Evolutionary conservation across 2,797 vertebrate genomes (phyloP), one percentile per base, ranked within the genome.

Genomic region (Nannoperca australis): DNA sequence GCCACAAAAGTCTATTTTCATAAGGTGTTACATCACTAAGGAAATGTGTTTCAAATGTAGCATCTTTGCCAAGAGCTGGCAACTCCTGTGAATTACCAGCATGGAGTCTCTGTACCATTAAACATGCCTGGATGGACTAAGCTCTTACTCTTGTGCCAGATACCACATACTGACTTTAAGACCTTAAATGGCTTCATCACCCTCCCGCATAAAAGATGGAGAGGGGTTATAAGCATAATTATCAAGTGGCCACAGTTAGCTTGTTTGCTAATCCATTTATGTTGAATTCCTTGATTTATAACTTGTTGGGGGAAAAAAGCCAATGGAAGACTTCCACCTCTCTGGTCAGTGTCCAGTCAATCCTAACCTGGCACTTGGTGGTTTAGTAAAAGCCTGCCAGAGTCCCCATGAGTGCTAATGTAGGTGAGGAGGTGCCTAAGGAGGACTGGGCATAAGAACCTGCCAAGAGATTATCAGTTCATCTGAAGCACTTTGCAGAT

Each of bases 391-490:
- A 82, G 70, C 66, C 85, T 91, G 88, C 91, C 85, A 92, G 83
- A 82, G 66, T 74, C 60, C 71, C 71, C 64, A 44, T 68, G 78
- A 65, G 79, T 73, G 79, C 56, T 80, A 83, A 91, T 83, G 77
- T 75, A 85, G 76, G 73, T 87, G 82, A 85, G 83, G 81, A 82
- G 83, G 84, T 72, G 73, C 75, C 71, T 73, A 42, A 83, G 76
- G 83, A 87, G 79, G 70, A 67, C 54, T 82, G 85, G 90, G 86
- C 84, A 80, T 65, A 79, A 65, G 53, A 79, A 81, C 73, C 51
- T 70, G 86, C 91, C 89, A 93, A 88, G 81, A 89, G 87, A 92
- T 93, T 90, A 91, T 87, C 88, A 83, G 88, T 78, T 90, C 78
- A 80, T 89, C 76, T 81, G 72, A 83, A 76, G 70, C 70, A 30